phyloP scores from a whole-genome alignment of 2,888 invertebrate genomes.

The Aelia acuminata region DNA sequence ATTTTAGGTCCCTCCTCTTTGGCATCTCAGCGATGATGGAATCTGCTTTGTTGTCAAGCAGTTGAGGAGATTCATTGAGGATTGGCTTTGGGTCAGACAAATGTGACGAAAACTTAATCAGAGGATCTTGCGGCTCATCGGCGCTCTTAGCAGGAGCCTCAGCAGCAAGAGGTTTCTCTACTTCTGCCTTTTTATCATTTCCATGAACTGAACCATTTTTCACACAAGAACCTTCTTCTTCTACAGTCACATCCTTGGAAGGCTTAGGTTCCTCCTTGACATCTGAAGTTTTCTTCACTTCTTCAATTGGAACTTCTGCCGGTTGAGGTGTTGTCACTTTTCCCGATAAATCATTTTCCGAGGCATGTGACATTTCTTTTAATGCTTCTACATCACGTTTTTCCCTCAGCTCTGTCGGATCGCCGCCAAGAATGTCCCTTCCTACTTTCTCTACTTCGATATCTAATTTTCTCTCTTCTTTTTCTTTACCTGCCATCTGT shows the following conservation, averaged over 20 bases:
- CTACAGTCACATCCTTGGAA: neutral
- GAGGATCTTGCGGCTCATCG: conserved; percentile 55
- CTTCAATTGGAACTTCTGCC: too few species aligned
- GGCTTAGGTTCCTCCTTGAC: neutral
- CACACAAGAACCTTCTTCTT: neutral
- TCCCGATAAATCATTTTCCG: neutral
- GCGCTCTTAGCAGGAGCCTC: neutral
- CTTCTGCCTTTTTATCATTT: neutral
- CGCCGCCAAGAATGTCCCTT: conserved; percentile 65
- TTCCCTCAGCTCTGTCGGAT: conserved; percentile 64
- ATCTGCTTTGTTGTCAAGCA: conserved; percentile 28
- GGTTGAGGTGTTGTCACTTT: neutral
- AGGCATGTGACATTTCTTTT: neutral
- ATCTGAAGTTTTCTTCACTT: neutral
- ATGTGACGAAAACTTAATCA: conserved; percentile 62
- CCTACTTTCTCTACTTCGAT: conserved; percentile 61
- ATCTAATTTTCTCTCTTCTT: conserved; percentile 37
- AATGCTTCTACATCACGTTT: conserved; percentile 65
- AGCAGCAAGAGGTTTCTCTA: neutral
- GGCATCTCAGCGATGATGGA: conserved; percentile 58
- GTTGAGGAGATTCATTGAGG: conserved; percentile 56
- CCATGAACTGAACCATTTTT: neutral
- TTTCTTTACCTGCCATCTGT: conserved; percentile 41
- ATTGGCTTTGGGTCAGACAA: conserved; percentile 60
- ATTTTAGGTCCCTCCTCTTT: conserved; percentile 64